Base-by-base conservation (phyloP, 2,113 vertebrate genomes). In the Stigmatopora nigra region DNA sequence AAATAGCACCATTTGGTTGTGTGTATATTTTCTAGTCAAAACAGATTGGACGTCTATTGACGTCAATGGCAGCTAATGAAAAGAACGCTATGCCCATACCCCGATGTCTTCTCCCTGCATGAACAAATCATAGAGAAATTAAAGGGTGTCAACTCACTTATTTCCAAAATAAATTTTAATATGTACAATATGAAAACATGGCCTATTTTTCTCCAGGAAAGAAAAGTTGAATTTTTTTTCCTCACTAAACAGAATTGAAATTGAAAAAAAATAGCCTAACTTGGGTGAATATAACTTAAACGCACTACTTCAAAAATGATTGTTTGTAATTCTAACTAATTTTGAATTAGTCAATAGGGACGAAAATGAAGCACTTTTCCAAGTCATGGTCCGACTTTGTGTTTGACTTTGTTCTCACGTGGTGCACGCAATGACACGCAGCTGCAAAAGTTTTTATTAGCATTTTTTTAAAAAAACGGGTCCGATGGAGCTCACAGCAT, bases 111-210 rank as follows among this genome's bases (percentile, higher is more conserved):
- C 58, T 20, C 38, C 71, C 69, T 72, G 41, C 71, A 76, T 83
- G 76, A 73, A 81, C 69, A 62, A 31, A 61, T 75, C 36, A 4
- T 60, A n/a, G 38, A 12, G 19, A 44, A 41, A 31, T 44, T n/a
- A 5, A 17, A n/a, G 11, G 9, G 56, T 57, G 55, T 57, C 1
- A 14, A 11, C 56, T 38, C 35, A 38, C 17, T 41, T 58, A 5
- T 49, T 7, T 41, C 38, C 70, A 63, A 68, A 84, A 84, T 86
- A 86, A 87, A 84, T 75, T 65, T 66, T 79, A 53, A 67, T 77
- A 84, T 82, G 81, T 56, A 83, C 69, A 68, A 31, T 31, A 31
- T 31, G 25, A 31, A 31, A 31, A 2, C 36, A 13, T 17, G 12
- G 3, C 11, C 25, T 22, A 2, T 53, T 53, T 60, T 44, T 44